Evolutionary conservation across 2,888 invertebrate species (phyloP).

Genomic region (Dasypolia templi): DNA sequence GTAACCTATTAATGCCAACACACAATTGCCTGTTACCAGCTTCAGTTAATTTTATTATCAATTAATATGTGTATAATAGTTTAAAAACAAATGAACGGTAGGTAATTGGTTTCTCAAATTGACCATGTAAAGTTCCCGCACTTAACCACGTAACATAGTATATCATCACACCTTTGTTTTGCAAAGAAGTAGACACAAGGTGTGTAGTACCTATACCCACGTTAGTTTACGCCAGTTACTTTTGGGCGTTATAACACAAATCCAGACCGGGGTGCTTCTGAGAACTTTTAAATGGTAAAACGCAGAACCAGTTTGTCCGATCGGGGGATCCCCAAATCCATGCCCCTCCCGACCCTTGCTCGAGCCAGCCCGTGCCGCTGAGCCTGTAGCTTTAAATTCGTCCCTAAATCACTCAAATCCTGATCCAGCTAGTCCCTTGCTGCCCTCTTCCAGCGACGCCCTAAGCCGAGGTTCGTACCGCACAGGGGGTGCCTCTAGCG

Average conservation of each 20-base stretch:
- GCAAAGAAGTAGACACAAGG: not conserved
- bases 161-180: not conserved
- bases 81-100: constrained; percentile 22
- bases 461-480: too few species aligned
- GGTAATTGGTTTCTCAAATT: constrained; percentile 16
- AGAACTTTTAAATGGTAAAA: not conserved
- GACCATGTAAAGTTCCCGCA: constrained; percentile 18
- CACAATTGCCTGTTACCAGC: not conserved
- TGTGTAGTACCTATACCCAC: not conserved
- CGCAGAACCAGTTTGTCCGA: not conserved
- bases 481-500: too few species aligned
- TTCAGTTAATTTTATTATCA: constrained; percentile 19
- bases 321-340: too few species aligned
- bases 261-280: not conserved
- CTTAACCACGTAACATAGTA: not conserved
- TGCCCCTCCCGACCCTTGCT: too few species aligned
- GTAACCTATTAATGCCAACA: constrained; percentile 28
- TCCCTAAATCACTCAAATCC: too few species aligned
- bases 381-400: too few species aligned
- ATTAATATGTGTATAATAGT: constrained; percentile 10
- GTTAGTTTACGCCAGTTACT: not conserved
- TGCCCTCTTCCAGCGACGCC: too few species aligned
- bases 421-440: too few species aligned
- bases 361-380: too few species aligned
- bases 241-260: not conserved